These are phyloP conservation scores for Dicyrtoma fusca DNA, from an alignment of 2,888 invertebrate species.

Conservation along the genomic window DNA sequence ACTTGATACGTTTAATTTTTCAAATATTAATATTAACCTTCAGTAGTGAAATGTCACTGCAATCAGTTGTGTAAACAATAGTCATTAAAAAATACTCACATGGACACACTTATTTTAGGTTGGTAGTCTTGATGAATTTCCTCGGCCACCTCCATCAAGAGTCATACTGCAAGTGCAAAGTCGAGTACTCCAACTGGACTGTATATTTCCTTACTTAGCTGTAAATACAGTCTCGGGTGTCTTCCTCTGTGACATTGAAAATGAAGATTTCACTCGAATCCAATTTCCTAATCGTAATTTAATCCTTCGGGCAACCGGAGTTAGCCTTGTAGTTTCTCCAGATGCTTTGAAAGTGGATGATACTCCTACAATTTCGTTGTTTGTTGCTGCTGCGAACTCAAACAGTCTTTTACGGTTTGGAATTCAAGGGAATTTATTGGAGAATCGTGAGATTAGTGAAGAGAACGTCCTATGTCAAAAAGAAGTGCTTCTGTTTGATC, in stretches of 20 bases:
- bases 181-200: constrained; percentile 51
- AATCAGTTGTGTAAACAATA: background rate
- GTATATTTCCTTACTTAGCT: constrained; percentile 53
- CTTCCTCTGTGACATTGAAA: constrained; percentile 54
- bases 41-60: no score
- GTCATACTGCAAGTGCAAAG: constrained; percentile 50
- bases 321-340: constrained; percentile 40
- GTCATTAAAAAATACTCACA: background rate
- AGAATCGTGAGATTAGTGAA: constrained; percentile 30
- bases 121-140: constrained; percentile 51
- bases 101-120: no score
- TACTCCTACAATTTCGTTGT: constrained; percentile 35
- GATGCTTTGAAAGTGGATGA: constrained; percentile 21
- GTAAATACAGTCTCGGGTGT: constrained; percentile 46
- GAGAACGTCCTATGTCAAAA: constrained; percentile 27
- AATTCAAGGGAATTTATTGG: constrained; percentile 44
- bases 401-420: constrained; percentile 41
- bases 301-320: constrained; percentile 41
- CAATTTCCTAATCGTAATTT: constrained; percentile 40
- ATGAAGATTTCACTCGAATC: constrained; percentile 51
- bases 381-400: constrained; percentile 43
- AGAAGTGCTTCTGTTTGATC: constrained; percentile 45
- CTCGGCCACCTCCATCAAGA: constrained; percentile 48
- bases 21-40: background rate
- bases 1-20: constrained; percentile 11